These are phyloP conservation scores for Melanaphis sacchari DNA, from an alignment of 1,140 invertebrate species.

Conservation along the genomic window DNA sequence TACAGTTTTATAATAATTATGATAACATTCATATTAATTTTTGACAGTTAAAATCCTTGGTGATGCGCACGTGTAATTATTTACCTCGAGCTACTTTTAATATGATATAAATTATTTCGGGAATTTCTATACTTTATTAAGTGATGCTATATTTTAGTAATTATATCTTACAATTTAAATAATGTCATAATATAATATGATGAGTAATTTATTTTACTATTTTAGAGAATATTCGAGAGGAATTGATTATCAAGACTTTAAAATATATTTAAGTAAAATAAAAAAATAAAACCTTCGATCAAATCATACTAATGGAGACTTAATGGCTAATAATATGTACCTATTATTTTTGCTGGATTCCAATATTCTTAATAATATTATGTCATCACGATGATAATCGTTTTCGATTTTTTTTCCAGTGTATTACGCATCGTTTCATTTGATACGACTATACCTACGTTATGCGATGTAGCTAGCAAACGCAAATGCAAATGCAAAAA, in stretches of 20 bases:
- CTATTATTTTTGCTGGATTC: not conserved
- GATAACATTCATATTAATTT: too few species aligned
- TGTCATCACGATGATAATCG: not conserved
- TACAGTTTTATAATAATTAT: too few species aligned
- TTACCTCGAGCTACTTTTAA: too few species aligned
- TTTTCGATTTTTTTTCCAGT: not conserved
- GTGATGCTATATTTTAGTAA: too few species aligned
- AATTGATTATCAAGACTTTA: not conserved
- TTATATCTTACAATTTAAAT: too few species aligned
- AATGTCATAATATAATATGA: too few species aligned
- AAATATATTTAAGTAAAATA: not conserved
- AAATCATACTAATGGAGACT: not conserved
- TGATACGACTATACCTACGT: not conserved
- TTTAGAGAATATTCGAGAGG: not conserved
- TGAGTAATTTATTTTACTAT: not conserved
- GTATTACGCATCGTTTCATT: not conserved
- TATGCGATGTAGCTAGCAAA: not conserved
- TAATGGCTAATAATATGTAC: not conserved
- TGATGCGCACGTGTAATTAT: too few species aligned
- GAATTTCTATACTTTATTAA: too few species aligned
- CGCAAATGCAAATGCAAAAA: not conserved
- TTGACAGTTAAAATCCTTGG: too few species aligned
- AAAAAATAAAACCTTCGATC: not conserved
- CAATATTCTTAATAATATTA: not conserved
- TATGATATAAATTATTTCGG: too few species aligned